A percentile compares a stretch with the other conserved stretches of the same genome.
Conservation (phyloP, 2,797 vertebrate genomes). For the Acestrorhynchus altus region DNA sequence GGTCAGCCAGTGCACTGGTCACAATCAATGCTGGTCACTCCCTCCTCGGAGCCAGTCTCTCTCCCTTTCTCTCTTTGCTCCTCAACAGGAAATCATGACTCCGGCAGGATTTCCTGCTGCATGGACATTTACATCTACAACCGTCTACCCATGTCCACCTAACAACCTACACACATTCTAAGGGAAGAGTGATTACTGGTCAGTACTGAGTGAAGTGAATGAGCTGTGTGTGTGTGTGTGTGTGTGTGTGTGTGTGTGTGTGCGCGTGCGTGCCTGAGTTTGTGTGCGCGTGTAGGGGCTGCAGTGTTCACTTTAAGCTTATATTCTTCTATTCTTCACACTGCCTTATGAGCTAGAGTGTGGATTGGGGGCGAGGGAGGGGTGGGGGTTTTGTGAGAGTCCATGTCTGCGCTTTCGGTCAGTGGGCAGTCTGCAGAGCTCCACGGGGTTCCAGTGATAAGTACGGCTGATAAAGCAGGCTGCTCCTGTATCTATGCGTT, state of each 20-base stretch:
- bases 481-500: conserved; percentile 12
- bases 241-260: no score
- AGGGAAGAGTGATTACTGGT: no score
- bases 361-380: no score
- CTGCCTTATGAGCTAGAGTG: no score
- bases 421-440: conserved; percentile 54
- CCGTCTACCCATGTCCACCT: conserved; percentile 6
- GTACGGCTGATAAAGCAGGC: conserved; percentile 69
- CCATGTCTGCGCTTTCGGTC: background rate
- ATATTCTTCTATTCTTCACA: no score
- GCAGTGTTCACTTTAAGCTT: no score
- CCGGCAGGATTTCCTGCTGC: conserved; percentile 71
- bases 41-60: background rate
- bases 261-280: no score
- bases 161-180: conserved; percentile 2
- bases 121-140: background rate
- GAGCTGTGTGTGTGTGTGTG: no score
- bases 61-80: background rate
- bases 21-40: background rate
- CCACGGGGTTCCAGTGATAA: conserved; percentile 59
- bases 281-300: no score
- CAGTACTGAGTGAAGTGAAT: no score
- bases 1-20: no score
- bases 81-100: conserved; percentile 78
- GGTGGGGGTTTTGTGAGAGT: no score